Base-by-base conservation (phyloP, 1,140 invertebrate genomes). In the Hydropsyche tenuis region DNA sequence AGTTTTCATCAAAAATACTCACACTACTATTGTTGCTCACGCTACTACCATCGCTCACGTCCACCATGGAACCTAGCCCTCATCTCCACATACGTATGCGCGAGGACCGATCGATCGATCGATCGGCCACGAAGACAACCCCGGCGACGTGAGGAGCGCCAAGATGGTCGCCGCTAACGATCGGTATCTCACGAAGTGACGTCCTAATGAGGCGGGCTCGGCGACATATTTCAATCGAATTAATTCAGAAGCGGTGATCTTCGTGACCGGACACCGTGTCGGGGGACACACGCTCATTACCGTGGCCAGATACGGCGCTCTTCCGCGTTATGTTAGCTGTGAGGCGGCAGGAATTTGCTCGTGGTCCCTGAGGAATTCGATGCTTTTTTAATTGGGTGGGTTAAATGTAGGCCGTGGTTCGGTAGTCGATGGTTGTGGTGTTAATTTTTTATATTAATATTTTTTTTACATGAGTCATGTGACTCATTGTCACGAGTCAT, bases 181-280 rank as follows among this genome's bases (percentile, higher is more conserved):
- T 37, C 30, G 30, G 30, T 37, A 37, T 37, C 30, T 37, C 30
- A 37, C 30, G 30, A 37, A 4, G 30, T 37, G 30, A 37, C 30
- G 30, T 37, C 30, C 30, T 37, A 37, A 37, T 37, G 30, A 37
- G 30, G 30, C 30, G 9, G n/a, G 23, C 72, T 43, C 18, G 46
- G 30, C 51, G 72, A 51, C 27, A 75, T 75, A 60, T 75, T 75
- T 75, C 70, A 72, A 56, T 75, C 72, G 71, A 75, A 75, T 75
- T 75, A 75, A 75, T 75, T 75, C 74, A 69, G 74, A 53, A 48
- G 16, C 43, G 74, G 48, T 63, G 46, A 56, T 69, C 72, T 14
- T 72, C 69, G 74, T 72, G 74, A 75, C 74, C 68, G 69, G 68
- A 75, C 48, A 64, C 64, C 69, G 64, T 70, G 69, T n/a, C 69